Percentiles rank a stretch among this genome's conserved stretches.
Evolutionary conservation across 2,113 vertebrate genomes (phyloP).

Genomic region (Alosa alosa): DNA sequence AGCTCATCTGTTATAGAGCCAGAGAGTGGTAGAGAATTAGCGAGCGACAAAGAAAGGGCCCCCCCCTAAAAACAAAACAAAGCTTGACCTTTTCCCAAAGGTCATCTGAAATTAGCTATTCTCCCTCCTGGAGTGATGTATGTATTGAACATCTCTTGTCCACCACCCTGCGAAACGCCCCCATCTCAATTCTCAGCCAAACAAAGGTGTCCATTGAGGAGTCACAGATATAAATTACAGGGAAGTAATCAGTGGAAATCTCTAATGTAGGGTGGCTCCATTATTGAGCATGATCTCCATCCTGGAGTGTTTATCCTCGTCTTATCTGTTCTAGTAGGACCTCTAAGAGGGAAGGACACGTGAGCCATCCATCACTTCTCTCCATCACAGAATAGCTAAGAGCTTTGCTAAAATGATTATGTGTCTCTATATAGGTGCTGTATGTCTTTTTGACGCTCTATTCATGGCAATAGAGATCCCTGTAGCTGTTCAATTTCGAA

Average conservation of each 20-base stretch:
- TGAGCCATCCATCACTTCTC: conserved; percentile 19
- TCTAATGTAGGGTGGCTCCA: conserved; percentile 32
- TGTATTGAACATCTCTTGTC: conserved; percentile 32
- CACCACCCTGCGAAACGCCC: neutral
- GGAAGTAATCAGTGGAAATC: conserved; percentile 28
- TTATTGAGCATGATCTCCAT: conserved; percentile 30
- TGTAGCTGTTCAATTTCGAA: neutral
- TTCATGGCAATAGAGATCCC: neutral
- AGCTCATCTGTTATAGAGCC: conserved; percentile 48
- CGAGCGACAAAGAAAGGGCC: conserved; percentile 15
- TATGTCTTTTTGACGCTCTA: neutral
- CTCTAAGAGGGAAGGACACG: conserved; percentile 16
- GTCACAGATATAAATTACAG: conserved; percentile 18
- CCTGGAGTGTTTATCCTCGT: conserved; percentile 36
- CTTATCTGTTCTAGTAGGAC: conserved; percentile 12
- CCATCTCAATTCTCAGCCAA: conserved; percentile 23
- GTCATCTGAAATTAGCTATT: conserved; percentile 43
- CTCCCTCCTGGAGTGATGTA: conserved; percentile 29
- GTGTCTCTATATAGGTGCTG: neutral
- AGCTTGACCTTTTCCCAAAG: conserved; percentile 43
- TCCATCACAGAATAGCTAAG: conserved; percentile 5
- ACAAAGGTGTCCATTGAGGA: conserved; percentile 33
- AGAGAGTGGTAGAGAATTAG: conserved; percentile 44
- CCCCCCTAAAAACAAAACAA: conserved; percentile 30
- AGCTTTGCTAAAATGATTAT: neutral